Evolutionary conservation across 2,888 invertebrate species (phyloP).

Genomic region (Adelphocoris suturalis): DNA sequence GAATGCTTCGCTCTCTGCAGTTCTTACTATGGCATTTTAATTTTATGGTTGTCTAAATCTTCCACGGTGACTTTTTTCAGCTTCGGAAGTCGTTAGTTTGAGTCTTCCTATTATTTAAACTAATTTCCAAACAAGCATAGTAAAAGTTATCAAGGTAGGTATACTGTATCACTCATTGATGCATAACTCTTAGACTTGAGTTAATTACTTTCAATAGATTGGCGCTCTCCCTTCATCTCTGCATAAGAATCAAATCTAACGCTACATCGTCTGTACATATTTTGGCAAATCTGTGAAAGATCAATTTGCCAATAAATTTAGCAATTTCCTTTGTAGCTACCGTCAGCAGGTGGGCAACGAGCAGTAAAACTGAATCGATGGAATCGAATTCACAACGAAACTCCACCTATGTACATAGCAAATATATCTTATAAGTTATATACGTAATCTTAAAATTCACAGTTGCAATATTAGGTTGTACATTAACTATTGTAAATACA

Average conservation of each 20-base stretch:
- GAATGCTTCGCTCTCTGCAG: too few relatives aligned
- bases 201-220: neutral
- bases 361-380: neutral
- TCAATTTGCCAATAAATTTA: too few relatives aligned
- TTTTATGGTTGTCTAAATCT: too few relatives aligned
- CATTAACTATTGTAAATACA: constrained; percentile 14
- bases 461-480: constrained; percentile 42
- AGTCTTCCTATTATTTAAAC: too few relatives aligned
- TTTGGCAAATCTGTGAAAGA: neutral
- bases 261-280: neutral
- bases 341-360: neutral
- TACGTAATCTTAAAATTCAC: neutral
- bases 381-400: constrained; percentile 8
- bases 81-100: too few relatives aligned
- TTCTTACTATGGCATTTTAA: too few relatives aligned
- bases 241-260: neutral
- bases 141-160: too few relatives aligned
- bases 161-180: too few relatives aligned
- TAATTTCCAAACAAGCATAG: too few relatives aligned
- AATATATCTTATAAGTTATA: neutral
- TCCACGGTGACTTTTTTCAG: too few relatives aligned
- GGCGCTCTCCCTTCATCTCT: neutral
- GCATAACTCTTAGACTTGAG: too few relatives aligned
- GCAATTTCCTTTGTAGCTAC: neutral
- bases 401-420: constrained; percentile 1